A percentile compares a stretch with the other conserved stretches of the same genome.
These are phyloP conservation scores for Berghia stephanieae DNA, from an alignment of 1,140 invertebrate species.

Conservation along the genomic window DNA sequence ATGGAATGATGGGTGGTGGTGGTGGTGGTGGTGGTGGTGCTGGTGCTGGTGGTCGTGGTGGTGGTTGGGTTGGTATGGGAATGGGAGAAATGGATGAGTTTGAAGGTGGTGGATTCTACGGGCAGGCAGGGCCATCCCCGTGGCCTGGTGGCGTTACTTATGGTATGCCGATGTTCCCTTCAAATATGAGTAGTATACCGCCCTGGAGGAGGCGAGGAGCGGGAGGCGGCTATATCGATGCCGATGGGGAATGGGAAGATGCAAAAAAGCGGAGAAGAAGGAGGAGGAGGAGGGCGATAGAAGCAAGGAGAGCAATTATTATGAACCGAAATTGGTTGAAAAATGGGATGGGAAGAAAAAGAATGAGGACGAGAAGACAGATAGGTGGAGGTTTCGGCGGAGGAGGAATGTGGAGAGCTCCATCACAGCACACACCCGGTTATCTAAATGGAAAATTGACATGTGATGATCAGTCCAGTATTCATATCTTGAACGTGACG, in stretches of 20 bases:
- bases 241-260: slow-evolving; percentile 26
- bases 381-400: too few species aligned
- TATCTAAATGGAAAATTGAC: neutral
- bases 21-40: neutral
- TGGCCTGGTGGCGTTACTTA: neutral
- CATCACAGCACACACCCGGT: neutral
- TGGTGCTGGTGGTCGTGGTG: neutral
- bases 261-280: slow-evolving; percentile 6
- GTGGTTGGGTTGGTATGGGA: neutral
- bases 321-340: too few species aligned
- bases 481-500: slow-evolving; percentile 13
- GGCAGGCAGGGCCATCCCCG: neutral
- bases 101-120: neutral
- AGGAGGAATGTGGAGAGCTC: too few species aligned
- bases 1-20: neutral
- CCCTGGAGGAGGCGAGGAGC: neutral
- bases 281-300: neutral
- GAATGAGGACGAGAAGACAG: too few species aligned
- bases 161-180: too few species aligned
- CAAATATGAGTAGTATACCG: too few species aligned
- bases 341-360: too few species aligned
- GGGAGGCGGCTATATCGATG: neutral
- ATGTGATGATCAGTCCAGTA: neutral
- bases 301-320: too few species aligned
- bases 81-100: neutral